phyloP scores from a whole-genome alignment of 1,140 invertebrate species.

The Bombus affinis region DNA sequence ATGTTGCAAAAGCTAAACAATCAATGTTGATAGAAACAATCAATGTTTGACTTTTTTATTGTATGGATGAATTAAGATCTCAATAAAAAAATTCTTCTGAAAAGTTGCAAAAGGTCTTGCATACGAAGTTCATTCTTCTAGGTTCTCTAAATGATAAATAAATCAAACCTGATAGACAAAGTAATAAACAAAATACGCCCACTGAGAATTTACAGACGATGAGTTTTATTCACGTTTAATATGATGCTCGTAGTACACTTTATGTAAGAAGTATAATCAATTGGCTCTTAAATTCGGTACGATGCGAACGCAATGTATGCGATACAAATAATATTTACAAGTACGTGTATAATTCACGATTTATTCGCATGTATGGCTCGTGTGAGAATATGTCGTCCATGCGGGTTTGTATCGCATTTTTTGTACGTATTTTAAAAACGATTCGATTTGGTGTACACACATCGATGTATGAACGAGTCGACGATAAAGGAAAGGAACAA shows the following conservation, averaged over 20 bases:
- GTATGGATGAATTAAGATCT: too few relatives aligned
- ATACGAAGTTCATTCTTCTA: too few relatives aligned
- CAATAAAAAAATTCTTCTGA: too few relatives aligned
- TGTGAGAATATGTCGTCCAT: background rate
- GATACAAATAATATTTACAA: conserved; percentile 68
- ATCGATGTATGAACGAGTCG: background rate
- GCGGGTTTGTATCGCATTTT: conserved; percentile 5
- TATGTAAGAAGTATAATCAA: conserved; percentile 72
- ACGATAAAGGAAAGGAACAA: background rate
- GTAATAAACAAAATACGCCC: conserved; percentile 4
- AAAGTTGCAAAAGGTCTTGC: too few relatives aligned
- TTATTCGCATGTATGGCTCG: background rate
- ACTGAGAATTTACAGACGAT: conserved; percentile 72
- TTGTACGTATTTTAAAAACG: conserved; percentile 37
- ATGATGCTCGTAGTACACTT: conserved; percentile 67
- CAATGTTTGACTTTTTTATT: too few relatives aligned
- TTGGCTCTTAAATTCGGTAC: conserved; percentile 61
- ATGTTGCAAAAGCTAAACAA: too few relatives aligned
- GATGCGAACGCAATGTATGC: conserved; percentile 52
- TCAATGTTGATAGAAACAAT: too few relatives aligned
- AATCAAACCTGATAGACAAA: too few relatives aligned
- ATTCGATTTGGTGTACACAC: conserved; percentile 33
- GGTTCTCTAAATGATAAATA: too few relatives aligned
- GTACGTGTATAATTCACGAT: conserved; percentile 18
- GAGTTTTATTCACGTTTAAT: conserved; percentile 73